These are phyloP conservation scores for Schlechtendalia chinensis DNA, from an alignment of 1,140 invertebrate genomes.

Conservation along the genomic window DNA sequence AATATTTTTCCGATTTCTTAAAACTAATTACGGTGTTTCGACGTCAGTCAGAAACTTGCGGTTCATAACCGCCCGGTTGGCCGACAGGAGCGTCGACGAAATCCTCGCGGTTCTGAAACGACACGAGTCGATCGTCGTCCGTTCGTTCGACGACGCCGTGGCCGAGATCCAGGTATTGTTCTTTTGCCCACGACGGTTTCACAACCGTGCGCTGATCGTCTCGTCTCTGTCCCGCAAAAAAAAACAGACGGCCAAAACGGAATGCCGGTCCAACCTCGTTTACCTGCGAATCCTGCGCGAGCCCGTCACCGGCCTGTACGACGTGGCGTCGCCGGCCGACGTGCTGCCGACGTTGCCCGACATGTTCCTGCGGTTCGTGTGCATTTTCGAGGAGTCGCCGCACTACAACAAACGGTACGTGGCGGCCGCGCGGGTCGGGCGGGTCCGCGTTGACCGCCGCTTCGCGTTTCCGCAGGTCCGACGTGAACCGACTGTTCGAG, in stretches of 20 bases:
- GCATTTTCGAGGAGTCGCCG: conserved; percentile 23
- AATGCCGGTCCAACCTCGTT: conserved; percentile 8
- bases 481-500: conserved; percentile 31
- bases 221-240: no score
- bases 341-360: conserved; percentile 9
- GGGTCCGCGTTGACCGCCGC: no score
- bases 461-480: no score
- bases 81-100: conserved; percentile 9
- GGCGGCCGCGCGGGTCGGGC: no score
- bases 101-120: conserved; percentile 26
- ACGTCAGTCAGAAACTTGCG: neutral
- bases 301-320: neutral
- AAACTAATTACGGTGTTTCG: no score
- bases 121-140: conserved; percentile 7
- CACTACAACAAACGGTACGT: conserved; percentile 42
- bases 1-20: no score
- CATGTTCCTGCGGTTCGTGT: conserved; percentile 23
- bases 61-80: conserved; percentile 7
- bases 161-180: conserved; percentile 18
- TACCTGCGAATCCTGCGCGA: conserved; percentile 23
- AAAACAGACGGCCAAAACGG: conserved; percentile 6
- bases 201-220: no score
- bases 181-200: no score
- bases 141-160: neutral
- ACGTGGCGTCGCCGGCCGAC: neutral